Conservation (phyloP, 2,113 vertebrate genomes). For the Crotalus tigris region DNA sequence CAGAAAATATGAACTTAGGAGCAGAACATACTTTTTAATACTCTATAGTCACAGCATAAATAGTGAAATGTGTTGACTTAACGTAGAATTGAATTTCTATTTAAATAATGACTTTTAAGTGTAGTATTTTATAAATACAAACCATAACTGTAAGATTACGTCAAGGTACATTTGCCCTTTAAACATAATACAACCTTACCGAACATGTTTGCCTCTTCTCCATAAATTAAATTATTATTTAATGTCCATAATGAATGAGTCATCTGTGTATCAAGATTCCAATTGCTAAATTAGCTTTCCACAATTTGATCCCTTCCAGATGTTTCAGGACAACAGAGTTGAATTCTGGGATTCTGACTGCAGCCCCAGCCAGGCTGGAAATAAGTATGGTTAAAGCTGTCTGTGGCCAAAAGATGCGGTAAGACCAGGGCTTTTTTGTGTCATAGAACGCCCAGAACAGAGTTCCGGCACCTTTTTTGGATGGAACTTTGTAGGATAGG, state of each 20-base stretch:
- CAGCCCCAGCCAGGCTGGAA: background rate
- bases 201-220: background rate
- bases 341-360: background rate
- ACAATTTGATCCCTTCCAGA: background rate
- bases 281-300: background rate
- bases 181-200: background rate
- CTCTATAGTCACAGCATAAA: background rate
- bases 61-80: constrained; percentile 13
- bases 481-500: too few species aligned
- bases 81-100: background rate
- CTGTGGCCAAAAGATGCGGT: background rate
- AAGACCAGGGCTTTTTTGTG: background rate
- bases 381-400: background rate
- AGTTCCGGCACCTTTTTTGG: too few species aligned
- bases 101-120: background rate
- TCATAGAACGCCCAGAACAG: too few species aligned
- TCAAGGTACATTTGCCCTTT: background rate
- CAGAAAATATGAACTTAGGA: background rate
- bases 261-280: background rate
- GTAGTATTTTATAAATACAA: background rate
- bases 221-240: background rate
- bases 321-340: background rate
- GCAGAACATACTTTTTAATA: constrained; percentile 12
- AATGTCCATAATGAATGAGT: background rate
- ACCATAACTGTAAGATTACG: background rate